Percentiles rank a stretch among this genome's conserved stretches.
These are phyloP conservation scores for Murina feae DNA, from an alignment of 2,113 vertebrate genomes.

Conservation along the genomic window DNA sequence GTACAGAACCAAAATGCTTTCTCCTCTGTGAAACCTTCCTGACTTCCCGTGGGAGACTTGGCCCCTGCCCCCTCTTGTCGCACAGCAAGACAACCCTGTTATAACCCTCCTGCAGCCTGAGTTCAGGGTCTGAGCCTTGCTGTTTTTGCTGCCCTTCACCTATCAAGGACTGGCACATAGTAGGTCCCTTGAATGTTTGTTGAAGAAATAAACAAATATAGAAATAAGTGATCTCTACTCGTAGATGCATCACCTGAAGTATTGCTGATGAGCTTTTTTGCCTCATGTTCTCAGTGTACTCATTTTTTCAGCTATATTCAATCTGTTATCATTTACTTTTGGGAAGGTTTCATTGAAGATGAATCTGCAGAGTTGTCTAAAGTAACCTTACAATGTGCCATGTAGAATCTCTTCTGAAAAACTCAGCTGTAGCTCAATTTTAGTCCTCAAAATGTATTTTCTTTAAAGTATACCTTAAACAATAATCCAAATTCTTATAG, in stretches of 20 bases:
- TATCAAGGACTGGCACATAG: background rate
- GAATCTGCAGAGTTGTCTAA: background rate
- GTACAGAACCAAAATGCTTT: background rate
- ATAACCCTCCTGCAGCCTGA: background rate
- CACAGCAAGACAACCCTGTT: background rate
- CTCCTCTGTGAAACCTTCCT: background rate
- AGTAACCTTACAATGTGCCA: background rate
- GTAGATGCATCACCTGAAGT: background rate
- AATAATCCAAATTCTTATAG: background rate
- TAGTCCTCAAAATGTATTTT: background rate
- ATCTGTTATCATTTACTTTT: background rate
- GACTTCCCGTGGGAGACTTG: background rate
- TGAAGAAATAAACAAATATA: background rate
- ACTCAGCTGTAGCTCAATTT: background rate
- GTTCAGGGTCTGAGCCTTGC: background rate
- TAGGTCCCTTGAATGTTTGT: background rate
- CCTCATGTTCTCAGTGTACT: background rate
- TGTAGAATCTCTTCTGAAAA: slow-evolving; percentile 29
- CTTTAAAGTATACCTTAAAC: background rate
- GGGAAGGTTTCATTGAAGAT: background rate
- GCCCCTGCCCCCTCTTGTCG: background rate
- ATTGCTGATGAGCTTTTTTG: background rate
- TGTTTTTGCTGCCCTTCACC: background rate
- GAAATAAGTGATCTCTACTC: background rate
- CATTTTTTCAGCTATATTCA: background rate